Conservation (phyloP, 2,797 vertebrate genomes). For the Corythornis leucogaster region DNA sequence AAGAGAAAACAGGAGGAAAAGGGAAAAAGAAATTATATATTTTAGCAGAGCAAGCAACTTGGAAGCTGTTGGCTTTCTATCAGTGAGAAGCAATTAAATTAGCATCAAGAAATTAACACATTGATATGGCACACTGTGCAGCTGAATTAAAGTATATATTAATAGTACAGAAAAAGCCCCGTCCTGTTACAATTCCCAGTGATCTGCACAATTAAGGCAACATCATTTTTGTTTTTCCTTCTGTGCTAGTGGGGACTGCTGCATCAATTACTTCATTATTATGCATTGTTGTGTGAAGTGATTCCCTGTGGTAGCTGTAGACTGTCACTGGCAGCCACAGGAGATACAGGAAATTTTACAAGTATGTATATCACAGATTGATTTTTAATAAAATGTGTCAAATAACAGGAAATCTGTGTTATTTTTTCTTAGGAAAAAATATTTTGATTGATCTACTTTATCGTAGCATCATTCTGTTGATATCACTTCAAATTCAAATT, state of each 20-base stretch:
- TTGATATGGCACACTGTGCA: not conserved
- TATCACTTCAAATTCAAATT: not conserved
- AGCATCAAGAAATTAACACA: slow-evolving; percentile 15
- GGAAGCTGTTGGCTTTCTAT: slow-evolving; percentile 22
- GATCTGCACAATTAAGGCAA: slow-evolving; percentile 43
- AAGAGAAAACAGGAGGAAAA: not conserved
- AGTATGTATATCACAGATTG: slow-evolving; percentile 30
- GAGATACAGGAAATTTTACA: slow-evolving; percentile 27
- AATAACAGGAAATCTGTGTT: slow-evolving; percentile 9
- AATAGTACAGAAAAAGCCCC: not conserved
- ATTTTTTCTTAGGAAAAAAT: not conserved
- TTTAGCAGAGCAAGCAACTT: slow-evolving; percentile 1
- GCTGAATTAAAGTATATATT: not conserved
- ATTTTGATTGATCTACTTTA: slow-evolving; percentile 21
- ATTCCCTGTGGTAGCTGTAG: slow-evolving; percentile 14
- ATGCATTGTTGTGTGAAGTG: slow-evolving; percentile 36
- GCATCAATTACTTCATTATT: slow-evolving; percentile 49
- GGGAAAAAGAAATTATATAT: not conserved
- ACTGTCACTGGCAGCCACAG: slow-evolving; percentile 30
- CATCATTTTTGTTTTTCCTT: slow-evolving; percentile 8
- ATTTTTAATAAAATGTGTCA: slow-evolving; percentile 59
- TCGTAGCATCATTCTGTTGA: not conserved
- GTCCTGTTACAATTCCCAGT: slow-evolving; percentile 8
- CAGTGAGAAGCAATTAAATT: slow-evolving; percentile 44
- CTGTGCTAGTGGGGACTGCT: not conserved